Evolutionary conservation across 2,797 vertebrate genomes (phyloP), one percentile per base, ranked within the genome.

Genomic region (Iguana delicatissima): DNA sequence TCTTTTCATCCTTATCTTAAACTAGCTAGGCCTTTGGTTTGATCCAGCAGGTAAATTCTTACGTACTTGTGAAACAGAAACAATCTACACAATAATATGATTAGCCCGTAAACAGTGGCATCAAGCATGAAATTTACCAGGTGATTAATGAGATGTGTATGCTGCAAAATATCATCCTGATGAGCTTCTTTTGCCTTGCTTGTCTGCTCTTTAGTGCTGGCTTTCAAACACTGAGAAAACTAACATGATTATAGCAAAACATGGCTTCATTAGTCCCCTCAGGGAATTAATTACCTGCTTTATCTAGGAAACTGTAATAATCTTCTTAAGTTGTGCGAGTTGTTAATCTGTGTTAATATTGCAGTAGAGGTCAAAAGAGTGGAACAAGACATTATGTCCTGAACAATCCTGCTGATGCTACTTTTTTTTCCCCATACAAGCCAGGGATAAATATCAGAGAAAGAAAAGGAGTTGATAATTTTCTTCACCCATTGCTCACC

Each of bases 201-300:
- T 84, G 24, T 88, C n/a, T 32, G 85, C 46, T 89, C 86, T 90
- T 93, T 72, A 90, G 59, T 52, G 38, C 38, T 81, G 88, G 88
- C 87, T 18, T 46, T 86, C 67, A 81, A 79, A 26, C 32, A 86
- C 32, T 88, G 89, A 91, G 79, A 87, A 91, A 91, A 69, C 50
- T 87, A 85, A 92, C 67, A 85, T 57, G 32, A 87, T 90, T 91
- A 84, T 64, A 91, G 20, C 16, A 90, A 88, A 89, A 52, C 24
- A 72, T 9, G 83, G 85, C 67, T 57, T 90, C 85, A 86, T 92
- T 85, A 90, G 7, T 52, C 35, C 85, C 76, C 38, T 84, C 84
- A 72, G 67, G 83, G 84, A 93, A 93, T 91, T 80, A 90, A 93
- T 92, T 85, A 77, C 46, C 69, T 91, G 20, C 42, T 90, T 86